These are phyloP conservation scores for Hystrix brachyura DNA, from an alignment of 2,113 vertebrate species.

Conservation along the genomic window DNA sequence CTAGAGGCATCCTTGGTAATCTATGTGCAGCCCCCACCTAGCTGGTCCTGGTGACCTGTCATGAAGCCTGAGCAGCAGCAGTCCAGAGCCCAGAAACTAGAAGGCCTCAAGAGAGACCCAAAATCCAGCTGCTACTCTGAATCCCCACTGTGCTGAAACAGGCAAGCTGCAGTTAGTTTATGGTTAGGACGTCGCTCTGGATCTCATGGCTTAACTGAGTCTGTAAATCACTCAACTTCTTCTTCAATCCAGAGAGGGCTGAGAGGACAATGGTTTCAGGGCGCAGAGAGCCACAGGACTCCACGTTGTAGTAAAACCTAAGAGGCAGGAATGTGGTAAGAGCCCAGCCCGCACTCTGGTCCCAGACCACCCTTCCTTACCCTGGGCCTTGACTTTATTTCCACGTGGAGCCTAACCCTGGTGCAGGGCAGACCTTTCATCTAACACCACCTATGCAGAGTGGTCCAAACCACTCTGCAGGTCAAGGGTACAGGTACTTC, in stretches of 20 bases:
- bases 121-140: not conserved
- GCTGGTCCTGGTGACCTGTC: not conserved
- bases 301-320: conserved; percentile 99
- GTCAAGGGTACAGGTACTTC: not conserved
- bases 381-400: not conserved
- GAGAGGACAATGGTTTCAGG: conserved; percentile 98
- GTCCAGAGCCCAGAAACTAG: no score
- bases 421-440: not conserved
- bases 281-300: conserved; percentile 97
- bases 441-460: not conserved
- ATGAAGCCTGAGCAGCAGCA: not conserved
- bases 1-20: not conserved
- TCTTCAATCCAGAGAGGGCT: conserved; percentile 95
- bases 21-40: not conserved
- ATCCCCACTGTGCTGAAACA: not conserved
- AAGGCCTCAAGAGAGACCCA: not conserved
- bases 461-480: not conserved
- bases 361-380: not conserved
- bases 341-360: accelerated
- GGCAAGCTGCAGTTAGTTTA: conserved; percentile 89
- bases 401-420: not conserved
- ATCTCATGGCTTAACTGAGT: conserved; percentile 98
- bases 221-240: conserved; percentile 98
- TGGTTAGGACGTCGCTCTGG: conserved; percentile 97
- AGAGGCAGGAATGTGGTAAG: not conserved